phyloP scores from a whole-genome alignment of 2,888 invertebrate species.

The Scaptomyza caliginosa region DNA sequence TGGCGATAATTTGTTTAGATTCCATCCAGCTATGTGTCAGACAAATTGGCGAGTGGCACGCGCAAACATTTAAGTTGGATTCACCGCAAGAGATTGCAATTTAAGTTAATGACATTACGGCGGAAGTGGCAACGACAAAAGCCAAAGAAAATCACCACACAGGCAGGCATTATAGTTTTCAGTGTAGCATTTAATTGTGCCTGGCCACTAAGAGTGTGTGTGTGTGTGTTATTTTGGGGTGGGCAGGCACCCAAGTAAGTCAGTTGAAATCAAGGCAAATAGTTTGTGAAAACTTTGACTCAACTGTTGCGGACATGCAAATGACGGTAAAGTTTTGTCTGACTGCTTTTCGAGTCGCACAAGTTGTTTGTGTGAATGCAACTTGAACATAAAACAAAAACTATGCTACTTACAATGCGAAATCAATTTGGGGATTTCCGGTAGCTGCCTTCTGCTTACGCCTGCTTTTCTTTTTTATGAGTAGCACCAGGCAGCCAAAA shows the following conservation, averaged over 20 bases:
- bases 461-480: slow-evolving; percentile 20
- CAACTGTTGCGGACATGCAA: slow-evolving; percentile 76
- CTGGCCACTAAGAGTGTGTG: slow-evolving; percentile 18
- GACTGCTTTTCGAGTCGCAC: slow-evolving; percentile 36
- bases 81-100: slow-evolving; percentile 61
- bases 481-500: slow-evolving; percentile 16
- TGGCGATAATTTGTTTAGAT: slow-evolving; percentile 56
- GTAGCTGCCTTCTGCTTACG: slow-evolving; percentile 22
- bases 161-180: slow-evolving; percentile 51
- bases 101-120: slow-evolving; percentile 64
- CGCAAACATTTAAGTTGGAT: slow-evolving; percentile 52
- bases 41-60: slow-evolving; percentile 69
- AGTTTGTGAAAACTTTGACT: slow-evolving; percentile 57
- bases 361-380: slow-evolving; percentile 61
- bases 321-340: slow-evolving; percentile 53
- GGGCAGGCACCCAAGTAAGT: not conserved
- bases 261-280: slow-evolving; percentile 33
- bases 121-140: slow-evolving; percentile 61
- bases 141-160: slow-evolving; percentile 23
- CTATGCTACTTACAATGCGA: slow-evolving; percentile 68
- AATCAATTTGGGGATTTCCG: slow-evolving; percentile 71
- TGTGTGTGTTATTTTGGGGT: not conserved
- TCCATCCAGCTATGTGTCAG: slow-evolving; percentile 21
- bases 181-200: slow-evolving; percentile 71
- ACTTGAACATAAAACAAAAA: slow-evolving; percentile 57